Conservation (phyloP, 2,113 vertebrate species). For the Siniperca chuatsi region DNA sequence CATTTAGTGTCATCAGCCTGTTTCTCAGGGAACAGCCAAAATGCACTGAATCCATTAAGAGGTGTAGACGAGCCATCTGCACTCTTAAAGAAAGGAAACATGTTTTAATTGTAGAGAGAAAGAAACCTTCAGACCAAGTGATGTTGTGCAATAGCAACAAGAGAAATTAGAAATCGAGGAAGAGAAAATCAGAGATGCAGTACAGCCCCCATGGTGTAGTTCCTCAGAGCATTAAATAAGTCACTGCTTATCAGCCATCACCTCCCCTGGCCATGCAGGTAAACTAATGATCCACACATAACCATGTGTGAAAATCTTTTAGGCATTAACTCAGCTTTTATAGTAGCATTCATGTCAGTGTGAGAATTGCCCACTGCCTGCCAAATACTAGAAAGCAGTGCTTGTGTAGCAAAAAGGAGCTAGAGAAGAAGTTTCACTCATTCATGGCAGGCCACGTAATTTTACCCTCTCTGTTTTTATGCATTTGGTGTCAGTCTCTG, state of each 20-base stretch:
- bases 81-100: slow-evolving; percentile 32
- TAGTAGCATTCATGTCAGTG: slow-evolving; percentile 18
- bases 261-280: slow-evolving; percentile 71
- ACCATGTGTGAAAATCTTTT: slow-evolving; percentile 40
- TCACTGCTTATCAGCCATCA: slow-evolving; percentile 47
- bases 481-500: slow-evolving; percentile 97
- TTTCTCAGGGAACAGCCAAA: slow-evolving; percentile 20
- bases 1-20: slow-evolving; percentile 13
- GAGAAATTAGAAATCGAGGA: slow-evolving; percentile 6
- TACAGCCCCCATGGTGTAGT: slow-evolving; percentile 18
- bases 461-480: slow-evolving; percentile 85
- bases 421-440: slow-evolving; percentile 73
- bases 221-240: slow-evolving; percentile 23
- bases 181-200: slow-evolving; percentile 39
- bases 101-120: slow-evolving; percentile 2
- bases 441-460: slow-evolving; percentile 65
- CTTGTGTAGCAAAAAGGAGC: slow-evolving; percentile 42
- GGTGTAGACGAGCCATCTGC: slow-evolving; percentile 36
- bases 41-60: slow-evolving; percentile 38
- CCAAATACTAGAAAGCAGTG: slow-evolving; percentile 55
- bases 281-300: slow-evolving; percentile 53
- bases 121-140: slow-evolving; percentile 47
- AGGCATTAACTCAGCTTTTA: slow-evolving; percentile 18
- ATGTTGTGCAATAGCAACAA: slow-evolving; percentile 22
- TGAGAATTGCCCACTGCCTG: slow-evolving; percentile 37